phyloP scores from a whole-genome alignment of 2,888 invertebrate genomes.

The Eudemis profundana region DNA sequence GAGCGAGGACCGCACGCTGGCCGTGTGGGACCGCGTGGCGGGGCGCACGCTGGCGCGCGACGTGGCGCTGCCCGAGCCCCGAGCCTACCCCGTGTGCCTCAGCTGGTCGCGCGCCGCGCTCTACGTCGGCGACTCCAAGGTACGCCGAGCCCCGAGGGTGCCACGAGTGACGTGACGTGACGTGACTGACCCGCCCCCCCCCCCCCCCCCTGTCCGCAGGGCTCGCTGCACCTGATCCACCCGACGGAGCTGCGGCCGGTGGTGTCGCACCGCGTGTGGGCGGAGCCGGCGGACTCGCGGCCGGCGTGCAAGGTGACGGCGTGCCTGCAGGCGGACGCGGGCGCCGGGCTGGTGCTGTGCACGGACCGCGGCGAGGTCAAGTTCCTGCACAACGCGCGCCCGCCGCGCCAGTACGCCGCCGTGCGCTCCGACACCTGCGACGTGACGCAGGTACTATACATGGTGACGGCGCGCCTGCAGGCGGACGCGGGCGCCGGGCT shows the following conservation, averaged over 20 bases:
- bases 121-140: conserved; percentile 77
- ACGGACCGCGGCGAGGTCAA: conserved; percentile 79
- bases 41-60: conserved; percentile 72
- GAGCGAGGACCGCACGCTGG: conserved; percentile 85
- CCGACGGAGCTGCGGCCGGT: conserved; percentile 66
- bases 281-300: conserved; percentile 65
- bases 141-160: too few relatives aligned
- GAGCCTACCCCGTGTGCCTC: conserved; percentile 75
- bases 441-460: conserved; percentile 81
- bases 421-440: conserved; percentile 70
- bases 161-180: too few relatives aligned
- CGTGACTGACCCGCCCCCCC: too few relatives aligned
- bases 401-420: conserved; percentile 71
- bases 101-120: conserved; percentile 73
- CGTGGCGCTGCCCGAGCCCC: conserved; percentile 70
- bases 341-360: conserved; percentile 74
- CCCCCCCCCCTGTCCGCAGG: conserved; percentile 45
- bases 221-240: conserved; percentile 72
- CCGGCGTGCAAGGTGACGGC: conserved; percentile 75
- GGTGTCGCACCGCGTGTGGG: conserved; percentile 71
- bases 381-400: conserved; percentile 76
- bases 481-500: too few relatives aligned
- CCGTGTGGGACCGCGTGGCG: conserved; percentile 84
- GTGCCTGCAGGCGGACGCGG: conserved; percentile 70
- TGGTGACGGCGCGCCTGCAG: too few relatives aligned